Base-by-base conservation (phyloP, 1,140 invertebrate genomes). In the Cydia strobilella region DNA sequence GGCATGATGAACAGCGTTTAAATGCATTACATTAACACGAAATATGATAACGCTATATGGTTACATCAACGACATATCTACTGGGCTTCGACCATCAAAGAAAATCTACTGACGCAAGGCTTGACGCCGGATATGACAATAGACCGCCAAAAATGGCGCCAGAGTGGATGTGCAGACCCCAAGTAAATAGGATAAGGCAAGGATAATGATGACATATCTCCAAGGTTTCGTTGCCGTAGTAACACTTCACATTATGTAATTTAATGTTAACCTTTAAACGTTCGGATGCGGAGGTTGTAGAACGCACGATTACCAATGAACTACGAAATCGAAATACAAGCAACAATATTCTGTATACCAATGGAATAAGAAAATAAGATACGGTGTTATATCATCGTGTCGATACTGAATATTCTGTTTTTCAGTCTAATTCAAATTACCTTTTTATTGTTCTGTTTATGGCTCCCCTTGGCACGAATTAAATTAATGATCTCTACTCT, bases 361-460 rank as follows among this genome's bases (percentile, higher is more conserved):
- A 59, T 59, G 18, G 15, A 20, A 10, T 20, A 59, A 59, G n/a
- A 5, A 9, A n/a, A n/a, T n/a, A n/a, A n/a, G n/a, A 2, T 59
- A 4, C 7, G 18, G n/a, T 23, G 5, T 59, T 20, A n/a, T 51
- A 51, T n/a, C 15, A 51, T 51, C 15, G 48, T 51, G 10, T 9
- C 10, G 51, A 59, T 59, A 59, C 51, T n/a, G 9, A 20, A 4
- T 51, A 51, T 20, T 59, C n/a, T 59, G n/a, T 51, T 51, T n/a
- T 51, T n/a, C 10, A n/a, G 45, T 48, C 13, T 54, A 20, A 23
- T 59, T 59, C 2, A 7, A 59, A 59, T 59, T 23, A 59, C 18
- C 75, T 48, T 72, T 74, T 76, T 73, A 78, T 74, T 62, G 51
- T 74, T 66, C 20, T 31, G 74, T 59, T 59, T 23, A 23, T 59